phyloP scores from a whole-genome alignment of 2,888 invertebrate species.

The Panorpa germanica region DNA sequence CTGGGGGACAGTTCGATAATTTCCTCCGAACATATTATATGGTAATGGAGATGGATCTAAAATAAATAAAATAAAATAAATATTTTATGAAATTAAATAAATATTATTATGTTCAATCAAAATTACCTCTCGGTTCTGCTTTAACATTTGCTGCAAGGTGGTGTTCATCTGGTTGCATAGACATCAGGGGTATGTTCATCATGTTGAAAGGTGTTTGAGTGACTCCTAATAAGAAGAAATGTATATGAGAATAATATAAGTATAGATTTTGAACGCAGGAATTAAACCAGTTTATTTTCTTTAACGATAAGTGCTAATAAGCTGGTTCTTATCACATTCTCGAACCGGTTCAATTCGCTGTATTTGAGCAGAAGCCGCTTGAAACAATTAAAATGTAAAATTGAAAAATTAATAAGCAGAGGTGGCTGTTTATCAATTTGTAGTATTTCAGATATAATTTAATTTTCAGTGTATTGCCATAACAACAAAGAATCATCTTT shows the following conservation, averaged over 20 bases:
- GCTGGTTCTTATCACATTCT: too few species aligned
- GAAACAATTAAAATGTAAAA: too few species aligned
- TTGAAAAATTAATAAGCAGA: too few species aligned
- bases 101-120: constrained; percentile 4
- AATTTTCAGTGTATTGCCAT: too few species aligned
- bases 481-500: too few species aligned
- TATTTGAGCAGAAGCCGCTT: too few species aligned
- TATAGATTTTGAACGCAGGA: background rate
- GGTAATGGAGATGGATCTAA: constrained; percentile 19
- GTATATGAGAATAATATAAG: background rate
- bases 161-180: constrained; percentile 12
- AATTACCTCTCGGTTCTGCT: constrained; percentile 22
- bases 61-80: constrained; percentile 9
- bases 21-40: constrained; percentile 12
- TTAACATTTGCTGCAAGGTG: too few species aligned
- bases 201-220: background rate
- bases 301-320: background rate
- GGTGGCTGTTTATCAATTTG: too few species aligned
- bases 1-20: constrained; percentile 11
- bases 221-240: background rate
- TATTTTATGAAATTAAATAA: constrained; percentile 3
- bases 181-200: constrained; percentile 11
- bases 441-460: too few species aligned
- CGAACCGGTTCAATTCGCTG: too few species aligned
- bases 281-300: background rate